Base-by-base conservation (phyloP, 1,140 invertebrate genomes). In the Oreohelix idahoensis region DNA sequence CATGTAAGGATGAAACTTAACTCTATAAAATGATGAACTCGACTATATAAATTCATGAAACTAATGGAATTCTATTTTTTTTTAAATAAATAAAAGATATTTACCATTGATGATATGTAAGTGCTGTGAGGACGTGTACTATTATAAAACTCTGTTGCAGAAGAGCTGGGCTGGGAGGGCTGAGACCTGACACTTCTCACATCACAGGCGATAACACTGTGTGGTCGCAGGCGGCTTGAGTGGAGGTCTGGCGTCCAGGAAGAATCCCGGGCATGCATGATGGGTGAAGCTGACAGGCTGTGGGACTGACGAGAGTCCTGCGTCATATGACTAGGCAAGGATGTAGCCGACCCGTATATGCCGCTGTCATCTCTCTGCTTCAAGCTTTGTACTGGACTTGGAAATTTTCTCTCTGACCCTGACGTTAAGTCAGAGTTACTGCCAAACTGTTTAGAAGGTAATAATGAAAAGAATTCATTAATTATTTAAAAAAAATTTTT, bases 301-400 rank as follows among this genome's bases (percentile, higher is more conserved):
- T 80, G 85, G 17, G 79, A 69, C 35, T 81, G 82, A n/a, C 75
- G 51, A 0, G 80, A 70, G 38, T 83, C 73, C 17, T 38, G 69
- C 26, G 80, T 49, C 71, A 75, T 82, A 49, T 70, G 74, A 35
- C 36, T 58, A 20, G 85, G 81, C 35, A 82, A 75, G 17, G 83
- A 86, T 15, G 87, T 85, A 69, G 85, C 88, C 29, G 88, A 87
- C 15, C 87, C 86, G 42, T 89, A 85, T 58, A 90, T 85, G 38
- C 87, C 89, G 66, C 88, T 89, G 81, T 90, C 89, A 69, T 90
- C 89, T 79, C 89, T 88, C 39, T 86, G 87, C 39, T 87, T 87
- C 23, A 86, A 81, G 23, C 86, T 32, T 36, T 85, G 78, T 35
- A 87, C 42, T 29, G 89, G 87, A 75, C 69, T 87, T 15, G 88